Conservation (phyloP, 2,797 vertebrate genomes). For the Acipenser ruthenus region DNA sequence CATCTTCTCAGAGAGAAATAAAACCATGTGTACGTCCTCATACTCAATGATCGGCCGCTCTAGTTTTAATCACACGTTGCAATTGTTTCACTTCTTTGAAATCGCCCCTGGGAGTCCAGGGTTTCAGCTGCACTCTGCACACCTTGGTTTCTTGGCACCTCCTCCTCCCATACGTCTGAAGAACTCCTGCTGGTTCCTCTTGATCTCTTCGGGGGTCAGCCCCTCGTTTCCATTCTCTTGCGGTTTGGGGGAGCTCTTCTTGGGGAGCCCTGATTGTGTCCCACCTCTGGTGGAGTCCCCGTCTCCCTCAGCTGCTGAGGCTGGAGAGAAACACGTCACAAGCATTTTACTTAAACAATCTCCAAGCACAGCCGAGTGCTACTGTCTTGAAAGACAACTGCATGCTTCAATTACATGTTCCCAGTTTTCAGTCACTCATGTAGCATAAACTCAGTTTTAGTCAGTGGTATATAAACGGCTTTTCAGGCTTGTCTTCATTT, state of each 20-base stretch:
- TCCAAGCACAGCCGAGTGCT: no score
- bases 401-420: no score
- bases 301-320: slow-evolving; percentile 55
- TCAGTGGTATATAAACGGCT: no score
- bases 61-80: not conserved
- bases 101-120: no score
- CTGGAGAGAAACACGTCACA: slow-evolving; percentile 21
- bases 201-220: slow-evolving; percentile 73
- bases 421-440: no score
- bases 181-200: slow-evolving; percentile 80
- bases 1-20: no score
- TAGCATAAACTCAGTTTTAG: no score
- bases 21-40: not conserved
- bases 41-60: not conserved
- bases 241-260: slow-evolving; percentile 34
- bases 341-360: not conserved
- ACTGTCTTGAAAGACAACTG: no score
- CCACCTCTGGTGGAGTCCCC: slow-evolving; percentile 50
- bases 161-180: slow-evolving; percentile 62
- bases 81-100: not conserved
- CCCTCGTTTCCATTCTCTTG: slow-evolving; percentile 66
- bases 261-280: slow-evolving; percentile 34
- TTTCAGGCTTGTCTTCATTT: no score
- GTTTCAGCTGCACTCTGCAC: slow-evolving; percentile 12
- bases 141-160: slow-evolving; percentile 69